Percentiles rank a stretch among this genome's conserved stretches.
These are phyloP conservation scores for Pangasius macronema DNA, from an alignment of 2,797 vertebrate species.

Conservation along the genomic window DNA sequence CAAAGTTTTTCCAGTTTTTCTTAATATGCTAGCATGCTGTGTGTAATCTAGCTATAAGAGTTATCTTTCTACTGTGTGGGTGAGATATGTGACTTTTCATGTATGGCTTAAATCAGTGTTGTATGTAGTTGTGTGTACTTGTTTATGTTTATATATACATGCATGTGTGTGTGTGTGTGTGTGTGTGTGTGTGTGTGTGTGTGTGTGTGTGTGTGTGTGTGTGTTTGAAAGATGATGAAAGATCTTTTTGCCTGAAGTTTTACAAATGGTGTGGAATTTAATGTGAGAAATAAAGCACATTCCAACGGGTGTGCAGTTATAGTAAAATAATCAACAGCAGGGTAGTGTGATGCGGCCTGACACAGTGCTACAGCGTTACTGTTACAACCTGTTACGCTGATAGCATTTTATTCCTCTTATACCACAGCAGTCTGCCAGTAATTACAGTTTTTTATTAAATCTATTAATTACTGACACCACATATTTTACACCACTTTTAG, in stretches of 20 bases:
- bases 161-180: too few relatives aligned
- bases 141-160: too few relatives aligned
- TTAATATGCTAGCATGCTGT: not conserved
- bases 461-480: too few relatives aligned
- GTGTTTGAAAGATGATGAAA: not conserved
- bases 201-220: too few relatives aligned
- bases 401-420: not conserved
- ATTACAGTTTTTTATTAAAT: not conserved
- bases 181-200: too few relatives aligned
- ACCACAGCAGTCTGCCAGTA: not conserved
- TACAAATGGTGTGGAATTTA: not conserved
- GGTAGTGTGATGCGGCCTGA: not conserved
- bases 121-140: not conserved
- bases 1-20: not conserved
- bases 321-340: not conserved
- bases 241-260: not conserved
- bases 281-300: not conserved
- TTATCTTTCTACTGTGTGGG: not conserved
- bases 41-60: not conserved
- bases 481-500: too few relatives aligned
- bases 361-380: not conserved
- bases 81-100: not conserved
- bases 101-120: not conserved
- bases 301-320: not conserved
- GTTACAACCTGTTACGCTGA: not conserved